A percentile compares a stretch with the other conserved stretches of the same genome.
phyloP scores from a whole-genome alignment of 37 sponge, comb jelly and placozoan species.

The Halichondria panicea region DNA sequence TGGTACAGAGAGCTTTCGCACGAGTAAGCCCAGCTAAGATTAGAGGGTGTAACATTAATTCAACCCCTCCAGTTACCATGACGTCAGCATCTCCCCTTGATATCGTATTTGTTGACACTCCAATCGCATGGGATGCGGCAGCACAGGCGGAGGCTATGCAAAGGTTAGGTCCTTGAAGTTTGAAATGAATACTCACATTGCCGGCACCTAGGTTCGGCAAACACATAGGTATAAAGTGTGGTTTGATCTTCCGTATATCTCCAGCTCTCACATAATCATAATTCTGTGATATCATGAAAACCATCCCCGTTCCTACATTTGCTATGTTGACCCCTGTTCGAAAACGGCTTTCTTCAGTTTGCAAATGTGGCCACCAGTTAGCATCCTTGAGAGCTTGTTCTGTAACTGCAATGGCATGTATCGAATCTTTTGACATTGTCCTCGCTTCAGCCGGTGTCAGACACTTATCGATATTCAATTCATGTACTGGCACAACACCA shows the following conservation, averaged over 20 bases:
- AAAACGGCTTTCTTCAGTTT: constrained; percentile 3
- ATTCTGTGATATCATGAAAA: constrained; percentile 2
- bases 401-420: constrained; percentile 54
- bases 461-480: constrained; percentile 34
- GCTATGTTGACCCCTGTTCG: constrained; percentile 57
- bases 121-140: constrained; percentile 85
- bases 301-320: neutral
- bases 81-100: constrained; percentile 73
- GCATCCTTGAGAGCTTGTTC: constrained; percentile 67
- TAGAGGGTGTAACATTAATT: constrained; percentile 56
- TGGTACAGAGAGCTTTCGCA: constrained; percentile 76
- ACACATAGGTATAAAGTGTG: constrained; percentile 85
- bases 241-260: constrained; percentile 72
- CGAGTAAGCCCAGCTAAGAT: constrained; percentile 79
- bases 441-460: constrained; percentile 41
- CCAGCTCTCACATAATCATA: constrained; percentile 5
- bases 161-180: constrained; percentile 92
- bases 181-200: constrained; percentile 69
- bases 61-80: constrained; percentile 84
- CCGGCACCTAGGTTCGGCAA: constrained; percentile 86
- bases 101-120: constrained; percentile 78
- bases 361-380: constrained; percentile 9
- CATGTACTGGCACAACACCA: constrained; percentile 62
- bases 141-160: constrained; percentile 93
- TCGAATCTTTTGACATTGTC: constrained; percentile 41